Evolutionary conservation across 2,113 vertebrate genomes (phyloP).

Genomic region (Holacanthus passer): DNA sequence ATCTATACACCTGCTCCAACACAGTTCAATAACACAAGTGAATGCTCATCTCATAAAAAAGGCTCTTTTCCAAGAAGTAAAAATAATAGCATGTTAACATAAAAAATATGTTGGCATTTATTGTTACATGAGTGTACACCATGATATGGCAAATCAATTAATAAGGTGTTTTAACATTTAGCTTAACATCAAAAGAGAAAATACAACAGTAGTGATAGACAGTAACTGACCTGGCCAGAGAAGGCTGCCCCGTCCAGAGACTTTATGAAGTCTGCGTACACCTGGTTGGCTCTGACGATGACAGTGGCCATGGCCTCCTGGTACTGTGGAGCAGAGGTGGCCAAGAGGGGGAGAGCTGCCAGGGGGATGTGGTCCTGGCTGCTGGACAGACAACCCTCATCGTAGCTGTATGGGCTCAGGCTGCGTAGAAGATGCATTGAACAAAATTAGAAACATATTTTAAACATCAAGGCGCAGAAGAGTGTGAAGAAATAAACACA

Average conservation of each 20-base stretch:
- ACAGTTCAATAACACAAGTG: not conserved
- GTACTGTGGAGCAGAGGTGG: conserved; percentile 95
- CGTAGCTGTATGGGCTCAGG: conserved; percentile 96
- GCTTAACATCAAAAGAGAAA: not conserved
- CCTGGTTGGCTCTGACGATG: conserved; percentile 93
- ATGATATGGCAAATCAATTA: not conserved
- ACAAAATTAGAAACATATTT: not conserved
- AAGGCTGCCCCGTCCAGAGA: conserved; percentile 93
- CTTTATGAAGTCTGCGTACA: conserved; percentile 93
- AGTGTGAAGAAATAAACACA: conserved; percentile 13
- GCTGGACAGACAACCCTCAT: conserved; percentile 92
- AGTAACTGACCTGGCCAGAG: conserved; percentile 90
- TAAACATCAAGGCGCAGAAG: conserved; percentile 3
- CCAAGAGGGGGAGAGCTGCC: conserved; percentile 94
- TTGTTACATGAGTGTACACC: not conserved
- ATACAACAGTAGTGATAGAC: not conserved
- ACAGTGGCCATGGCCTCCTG: conserved; percentile 93
- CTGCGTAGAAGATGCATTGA: conserved; percentile 73
- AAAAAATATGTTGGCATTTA: not conserved
- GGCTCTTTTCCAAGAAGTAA: not conserved
- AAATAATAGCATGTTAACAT: not conserved
- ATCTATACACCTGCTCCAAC: not conserved
- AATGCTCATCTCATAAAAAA: not conserved
- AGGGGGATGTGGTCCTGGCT: conserved; percentile 96
- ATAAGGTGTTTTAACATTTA: not conserved